phyloP scores from a whole-genome alignment of 2,797 vertebrate genomes.

The Synanceia verrucosa region DNA sequence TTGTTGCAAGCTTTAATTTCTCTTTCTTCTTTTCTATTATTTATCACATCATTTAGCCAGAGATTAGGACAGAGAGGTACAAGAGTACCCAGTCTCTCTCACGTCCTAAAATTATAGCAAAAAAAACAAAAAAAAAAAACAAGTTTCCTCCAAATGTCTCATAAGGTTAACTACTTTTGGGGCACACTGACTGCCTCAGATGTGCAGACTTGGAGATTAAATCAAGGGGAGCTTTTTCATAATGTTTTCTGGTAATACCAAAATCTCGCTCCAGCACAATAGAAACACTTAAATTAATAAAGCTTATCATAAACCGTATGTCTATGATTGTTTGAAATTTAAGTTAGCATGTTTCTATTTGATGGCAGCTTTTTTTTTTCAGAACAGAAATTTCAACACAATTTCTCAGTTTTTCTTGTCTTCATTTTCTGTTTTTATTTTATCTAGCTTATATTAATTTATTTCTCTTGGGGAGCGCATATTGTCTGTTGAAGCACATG shows the following conservation, averaged over 20 bases:
- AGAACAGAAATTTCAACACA: constrained; percentile 14
- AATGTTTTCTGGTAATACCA: constrained; percentile 41
- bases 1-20: constrained; percentile 63
- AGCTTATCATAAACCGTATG: constrained; percentile 8
- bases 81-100: background rate
- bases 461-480: constrained; percentile 71
- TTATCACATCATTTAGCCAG: background rate
- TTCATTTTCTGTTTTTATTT: constrained; percentile 40
- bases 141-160: background rate
- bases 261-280: constrained; percentile 35
- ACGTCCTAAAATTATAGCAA: background rate
- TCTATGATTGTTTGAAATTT: constrained; percentile 17
- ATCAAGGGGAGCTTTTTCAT: constrained; percentile 17
- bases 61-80: background rate
- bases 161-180: background rate
- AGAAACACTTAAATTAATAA: constrained; percentile 15
- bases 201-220: constrained; percentile 5
- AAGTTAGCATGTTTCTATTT: constrained; percentile 27
- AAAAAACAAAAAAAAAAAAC: background rate
- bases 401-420: background rate
- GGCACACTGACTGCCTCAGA: background rate
- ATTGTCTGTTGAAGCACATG: constrained; percentile 75
- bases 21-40: constrained; percentile 4
- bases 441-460: constrained; percentile 73
- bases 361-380: constrained; percentile 5